A percentile compares a stretch with the other conserved stretches of the same genome.
Conservation (phyloP, 2,888 invertebrate species). For the Oconnorella tubifera region DNA sequence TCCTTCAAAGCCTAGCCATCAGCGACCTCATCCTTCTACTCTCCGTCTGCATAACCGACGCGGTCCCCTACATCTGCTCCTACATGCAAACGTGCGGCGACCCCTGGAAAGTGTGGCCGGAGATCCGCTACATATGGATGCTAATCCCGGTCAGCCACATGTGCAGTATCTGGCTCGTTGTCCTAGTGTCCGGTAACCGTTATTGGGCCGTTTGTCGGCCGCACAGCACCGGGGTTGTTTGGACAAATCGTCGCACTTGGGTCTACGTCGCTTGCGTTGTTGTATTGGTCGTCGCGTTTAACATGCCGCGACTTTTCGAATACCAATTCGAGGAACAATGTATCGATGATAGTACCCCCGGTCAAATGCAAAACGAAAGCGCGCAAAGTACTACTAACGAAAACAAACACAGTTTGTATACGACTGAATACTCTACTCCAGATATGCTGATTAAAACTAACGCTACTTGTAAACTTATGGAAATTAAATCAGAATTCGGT, state of each 20-base stretch:
- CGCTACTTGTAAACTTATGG: neutral
- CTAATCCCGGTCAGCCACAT: conserved; percentile 36
- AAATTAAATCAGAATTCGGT: conserved; percentile 32
- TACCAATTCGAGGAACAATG: conserved; percentile 27
- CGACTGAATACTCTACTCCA: neutral
- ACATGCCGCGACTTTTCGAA: conserved; percentile 37
- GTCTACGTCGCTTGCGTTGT: conserved; percentile 30
- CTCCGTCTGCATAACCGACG: conserved; percentile 36
- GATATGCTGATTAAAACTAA: neutral
- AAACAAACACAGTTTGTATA: neutral
- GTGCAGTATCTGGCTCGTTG: conserved; percentile 38
- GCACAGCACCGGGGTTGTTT: conserved; percentile 26
- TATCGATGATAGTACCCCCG: neutral
- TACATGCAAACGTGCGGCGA: conserved; percentile 30
- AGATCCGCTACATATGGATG: conserved; percentile 36
- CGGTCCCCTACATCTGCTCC: conserved; percentile 36
- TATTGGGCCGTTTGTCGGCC: conserved; percentile 39
- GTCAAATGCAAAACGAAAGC: neutral
- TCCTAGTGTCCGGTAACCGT: conserved; percentile 35
- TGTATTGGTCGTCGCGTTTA: conserved; percentile 30
- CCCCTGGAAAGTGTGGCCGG: conserved; percentile 36
- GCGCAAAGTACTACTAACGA: conserved; percentile 6
- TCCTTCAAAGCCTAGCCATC: conserved; percentile 34
- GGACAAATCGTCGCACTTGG: conserved; percentile 31
- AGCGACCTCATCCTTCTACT: conserved; percentile 34